These are phyloP conservation scores for Embidobia sp. DNA, from an alignment of 2,888 invertebrate genomes.

Conservation along the genomic window DNA sequence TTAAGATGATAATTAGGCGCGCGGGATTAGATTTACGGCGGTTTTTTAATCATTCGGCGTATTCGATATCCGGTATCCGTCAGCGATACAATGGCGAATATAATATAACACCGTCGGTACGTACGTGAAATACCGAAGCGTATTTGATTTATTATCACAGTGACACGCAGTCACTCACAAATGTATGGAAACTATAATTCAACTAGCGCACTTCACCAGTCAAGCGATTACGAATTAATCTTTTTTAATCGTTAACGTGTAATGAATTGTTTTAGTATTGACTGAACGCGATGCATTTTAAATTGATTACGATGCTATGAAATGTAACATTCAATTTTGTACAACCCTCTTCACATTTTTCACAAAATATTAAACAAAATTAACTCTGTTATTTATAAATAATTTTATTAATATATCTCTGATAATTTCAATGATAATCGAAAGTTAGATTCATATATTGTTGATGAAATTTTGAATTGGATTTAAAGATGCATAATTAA, in stretches of 20 bases:
- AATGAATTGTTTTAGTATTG: neutral
- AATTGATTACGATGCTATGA: no score
- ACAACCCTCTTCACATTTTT: no score
- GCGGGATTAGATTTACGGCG: conserved; percentile 6
- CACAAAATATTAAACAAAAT: no score
- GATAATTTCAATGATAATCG: no score
- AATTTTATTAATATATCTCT: no score
- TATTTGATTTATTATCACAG: conserved; percentile 46
- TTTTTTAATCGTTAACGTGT: neutral
- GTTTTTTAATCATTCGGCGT: conserved; percentile 14
- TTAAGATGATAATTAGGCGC: conserved; percentile 25
- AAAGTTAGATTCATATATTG: no score
- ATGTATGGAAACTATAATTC: conserved; percentile 31
- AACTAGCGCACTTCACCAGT: neutral
- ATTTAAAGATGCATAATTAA: no score
- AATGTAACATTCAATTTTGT: no score
- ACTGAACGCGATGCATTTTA: neutral
- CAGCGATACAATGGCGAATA: conserved; percentile 7
- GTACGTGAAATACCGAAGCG: conserved; percentile 31
- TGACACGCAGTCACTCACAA: conserved; percentile 34
- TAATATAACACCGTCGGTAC: conserved; percentile 16
- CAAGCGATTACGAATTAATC: conserved; percentile 8
- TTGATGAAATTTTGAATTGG: no score
- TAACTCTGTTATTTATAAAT: no score
- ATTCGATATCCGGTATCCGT: conserved; percentile 17